phyloP scores from a whole-genome alignment of 2,888 invertebrate genomes.

The Monoplex corrugatus region DNA sequence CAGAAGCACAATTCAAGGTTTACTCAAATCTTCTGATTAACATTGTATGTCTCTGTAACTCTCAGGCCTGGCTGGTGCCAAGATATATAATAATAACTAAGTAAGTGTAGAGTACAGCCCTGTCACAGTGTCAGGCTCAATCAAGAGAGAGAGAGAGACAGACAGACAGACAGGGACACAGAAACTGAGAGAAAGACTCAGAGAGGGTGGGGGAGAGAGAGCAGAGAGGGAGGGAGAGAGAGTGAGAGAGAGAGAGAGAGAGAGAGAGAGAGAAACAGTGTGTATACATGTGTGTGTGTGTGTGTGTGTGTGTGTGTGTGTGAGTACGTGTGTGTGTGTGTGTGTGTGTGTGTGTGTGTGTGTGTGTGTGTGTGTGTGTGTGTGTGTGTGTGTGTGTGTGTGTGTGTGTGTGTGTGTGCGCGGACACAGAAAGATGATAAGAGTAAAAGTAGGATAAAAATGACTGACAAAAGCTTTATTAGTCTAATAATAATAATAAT shows the following conservation, averaged over 20 bases:
- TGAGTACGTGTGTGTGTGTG: background rate
- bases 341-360: conserved; percentile 8
- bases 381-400: conserved; percentile 17
- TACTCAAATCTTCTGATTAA: too few species aligned
- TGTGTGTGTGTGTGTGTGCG: background rate
- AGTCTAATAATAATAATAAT: too few species aligned
- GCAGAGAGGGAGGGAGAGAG: background rate
- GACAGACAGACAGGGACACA: background rate
- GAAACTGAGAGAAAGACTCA: background rate
- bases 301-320: background rate
- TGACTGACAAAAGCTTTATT: too few species aligned
- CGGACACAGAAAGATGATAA: too few species aligned
- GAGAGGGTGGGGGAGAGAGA: conserved; percentile 16
- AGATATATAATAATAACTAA: background rate
- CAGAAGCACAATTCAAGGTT: too few species aligned
- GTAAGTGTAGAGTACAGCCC: too few species aligned
- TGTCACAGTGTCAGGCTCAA: too few species aligned
- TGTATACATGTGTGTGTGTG: background rate
- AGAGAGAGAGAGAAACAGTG: background rate
- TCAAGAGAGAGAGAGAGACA: background rate
- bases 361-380: background rate
- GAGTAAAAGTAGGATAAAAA: too few species aligned
- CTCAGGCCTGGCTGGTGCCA: background rate
- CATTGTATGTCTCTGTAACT: too few species aligned
- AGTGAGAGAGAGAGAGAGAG: background rate